These are phyloP conservation scores for Drosophila colorata DNA, from an alignment of 2,888 invertebrate species.

Conservation along the genomic window DNA sequence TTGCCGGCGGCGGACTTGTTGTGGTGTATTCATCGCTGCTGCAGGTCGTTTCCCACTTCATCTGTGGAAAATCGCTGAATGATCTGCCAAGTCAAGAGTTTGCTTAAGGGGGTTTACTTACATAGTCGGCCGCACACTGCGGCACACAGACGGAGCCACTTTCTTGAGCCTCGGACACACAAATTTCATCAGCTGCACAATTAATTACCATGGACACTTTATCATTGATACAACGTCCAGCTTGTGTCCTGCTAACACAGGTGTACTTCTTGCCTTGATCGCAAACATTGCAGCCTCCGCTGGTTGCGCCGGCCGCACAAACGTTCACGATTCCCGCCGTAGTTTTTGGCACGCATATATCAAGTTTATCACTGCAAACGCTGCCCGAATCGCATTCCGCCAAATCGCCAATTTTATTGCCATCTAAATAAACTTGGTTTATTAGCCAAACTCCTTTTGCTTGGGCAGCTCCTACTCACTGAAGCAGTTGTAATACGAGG, in stretches of 20 bases:
- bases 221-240: slow-evolving; percentile 38
- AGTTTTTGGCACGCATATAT: slow-evolving; percentile 15
- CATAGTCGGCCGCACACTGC: slow-evolving; percentile 39
- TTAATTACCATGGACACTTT: slow-evolving; percentile 7
- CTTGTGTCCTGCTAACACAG: slow-evolving; percentile 53
- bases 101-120: slow-evolving; percentile 19
- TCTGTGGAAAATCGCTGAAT: not conserved
- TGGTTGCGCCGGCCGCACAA: slow-evolving; percentile 10
- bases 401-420: not conserved
- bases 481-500: slow-evolving; percentile 31
- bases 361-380: slow-evolving; percentile 44
- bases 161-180: slow-evolving; percentile 4
- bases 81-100: too few relatives aligned
- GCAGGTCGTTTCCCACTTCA: slow-evolving; percentile 20
- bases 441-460: not conserved
- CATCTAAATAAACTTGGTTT: slow-evolving; percentile 10
- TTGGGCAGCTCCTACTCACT: slow-evolving; percentile 26
- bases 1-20: slow-evolving; percentile 25
- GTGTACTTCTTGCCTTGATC: not conserved
- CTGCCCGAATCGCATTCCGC: slow-evolving; percentile 2
- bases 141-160: slow-evolving; percentile 46
- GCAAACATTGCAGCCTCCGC: slow-evolving; percentile 16
- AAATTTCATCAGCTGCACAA: slow-evolving; percentile 42
- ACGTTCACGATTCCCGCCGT: slow-evolving; percentile 14
- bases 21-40: slow-evolving; percentile 17